phyloP scores from a whole-genome alignment of 1,140 invertebrate genomes.

The Platorchestia sp. region DNA sequence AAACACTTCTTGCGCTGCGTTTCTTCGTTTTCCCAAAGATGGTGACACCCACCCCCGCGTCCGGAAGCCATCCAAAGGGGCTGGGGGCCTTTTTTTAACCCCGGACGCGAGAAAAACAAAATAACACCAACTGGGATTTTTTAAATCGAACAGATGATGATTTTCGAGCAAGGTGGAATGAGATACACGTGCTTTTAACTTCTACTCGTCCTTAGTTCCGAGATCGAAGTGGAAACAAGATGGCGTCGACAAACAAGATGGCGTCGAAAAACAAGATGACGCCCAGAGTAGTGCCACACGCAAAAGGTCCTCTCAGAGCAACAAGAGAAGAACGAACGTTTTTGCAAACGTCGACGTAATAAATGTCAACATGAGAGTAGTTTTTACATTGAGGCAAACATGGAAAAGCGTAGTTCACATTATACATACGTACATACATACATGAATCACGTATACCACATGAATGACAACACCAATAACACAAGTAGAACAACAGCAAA shows the following conservation, averaged over 20 bases:
- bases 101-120: neutral
- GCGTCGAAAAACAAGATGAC: neutral
- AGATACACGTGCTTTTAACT: neutral
- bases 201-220: neutral
- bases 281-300: neutral
- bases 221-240: neutral
- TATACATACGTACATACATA: too few relatives aligned
- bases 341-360: neutral
- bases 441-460: neutral
- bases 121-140: neutral
- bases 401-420: neutral
- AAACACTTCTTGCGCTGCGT: neutral
- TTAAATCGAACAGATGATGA: neutral
- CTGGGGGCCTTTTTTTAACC: slow-evolving; percentile 20
- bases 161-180: neutral
- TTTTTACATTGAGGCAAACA: neutral
- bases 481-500: neutral
- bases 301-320: neutral
- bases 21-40: neutral
- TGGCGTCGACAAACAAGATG: neutral
- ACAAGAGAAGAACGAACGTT: neutral
- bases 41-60: neutral
- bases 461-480: neutral
- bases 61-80: neutral
- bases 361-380: neutral